Evolutionary conservation across 2,113 vertebrate species (phyloP).

Genomic region (Sylvicapra grimmia): DNA sequence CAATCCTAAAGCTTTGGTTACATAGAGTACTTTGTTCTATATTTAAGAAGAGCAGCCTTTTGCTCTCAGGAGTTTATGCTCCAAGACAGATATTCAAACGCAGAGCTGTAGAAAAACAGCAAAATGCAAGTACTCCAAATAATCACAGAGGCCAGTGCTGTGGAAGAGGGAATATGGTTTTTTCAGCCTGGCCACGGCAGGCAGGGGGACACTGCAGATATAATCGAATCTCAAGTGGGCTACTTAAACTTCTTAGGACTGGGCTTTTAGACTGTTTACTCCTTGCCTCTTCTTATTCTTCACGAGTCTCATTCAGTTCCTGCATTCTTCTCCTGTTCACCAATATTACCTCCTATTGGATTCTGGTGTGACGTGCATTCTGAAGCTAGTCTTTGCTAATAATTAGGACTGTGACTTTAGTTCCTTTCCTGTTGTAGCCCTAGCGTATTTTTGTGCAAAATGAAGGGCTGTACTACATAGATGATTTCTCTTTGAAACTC

Average conservation of each 20-base stretch:
- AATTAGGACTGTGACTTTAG: not conserved
- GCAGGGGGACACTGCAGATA: not conserved
- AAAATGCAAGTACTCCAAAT: not conserved
- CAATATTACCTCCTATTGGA: not conserved
- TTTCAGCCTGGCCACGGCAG: not conserved
- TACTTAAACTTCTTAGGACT: not conserved
- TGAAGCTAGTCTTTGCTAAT: not conserved
- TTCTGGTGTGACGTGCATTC: not conserved
- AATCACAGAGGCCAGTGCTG: fast-evolving
- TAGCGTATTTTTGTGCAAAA: not conserved
- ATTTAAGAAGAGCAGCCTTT: not conserved
- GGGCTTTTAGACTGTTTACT: not conserved
- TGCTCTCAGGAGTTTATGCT: not conserved
- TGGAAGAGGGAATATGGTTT: fast-evolving
- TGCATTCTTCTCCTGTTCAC: not conserved
- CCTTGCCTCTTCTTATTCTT: not conserved
- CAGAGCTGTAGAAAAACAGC: not conserved
- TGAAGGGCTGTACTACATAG: not conserved
- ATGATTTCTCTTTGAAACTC: not conserved
- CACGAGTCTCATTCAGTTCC: not conserved
- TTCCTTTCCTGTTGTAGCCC: not conserved
- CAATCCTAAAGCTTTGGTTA: not conserved
- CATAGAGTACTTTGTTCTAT: not conserved
- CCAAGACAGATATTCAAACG: not conserved
- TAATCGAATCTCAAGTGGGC: not conserved